These are phyloP conservation scores for Canis aureus DNA, from an alignment of 2,113 vertebrate species.

Conservation along the genomic window DNA sequence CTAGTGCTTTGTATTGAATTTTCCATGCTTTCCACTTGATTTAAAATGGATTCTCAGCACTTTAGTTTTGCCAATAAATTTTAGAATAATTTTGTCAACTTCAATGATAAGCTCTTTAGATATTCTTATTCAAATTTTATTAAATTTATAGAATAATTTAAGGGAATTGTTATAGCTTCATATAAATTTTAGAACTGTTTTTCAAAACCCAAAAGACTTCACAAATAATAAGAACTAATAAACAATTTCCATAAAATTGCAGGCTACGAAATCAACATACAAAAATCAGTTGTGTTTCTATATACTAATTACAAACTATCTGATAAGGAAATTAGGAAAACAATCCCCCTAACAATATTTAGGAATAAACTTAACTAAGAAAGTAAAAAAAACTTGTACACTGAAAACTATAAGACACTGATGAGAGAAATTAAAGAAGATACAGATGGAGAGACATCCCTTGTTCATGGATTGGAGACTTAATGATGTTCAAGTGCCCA, in stretches of 20 bases:
- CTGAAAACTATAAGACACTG: neutral
- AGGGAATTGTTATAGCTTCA: neutral
- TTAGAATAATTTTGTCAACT: neutral
- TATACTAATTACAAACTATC: neutral
- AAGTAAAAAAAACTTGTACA: neutral
- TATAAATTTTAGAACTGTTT: neutral
- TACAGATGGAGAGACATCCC: neutral
- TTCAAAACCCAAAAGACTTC: neutral
- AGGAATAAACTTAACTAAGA: neutral
- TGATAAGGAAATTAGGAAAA: neutral
- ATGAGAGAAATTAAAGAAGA: neutral
- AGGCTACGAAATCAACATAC: neutral
- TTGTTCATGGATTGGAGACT: neutral
- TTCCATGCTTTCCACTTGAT: neutral
- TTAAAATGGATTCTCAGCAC: slow-evolving; percentile 44
- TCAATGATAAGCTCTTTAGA: neutral
- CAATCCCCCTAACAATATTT: neutral
- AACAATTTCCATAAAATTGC: neutral
- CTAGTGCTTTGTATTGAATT: neutral
- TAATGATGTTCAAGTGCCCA: neutral
- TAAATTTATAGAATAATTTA: neutral
- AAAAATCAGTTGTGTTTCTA: neutral
- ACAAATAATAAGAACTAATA: neutral
- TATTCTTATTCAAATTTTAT: neutral
- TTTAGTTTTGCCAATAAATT: neutral